phyloP scores from a whole-genome alignment of 2,113 vertebrate genomes.

The Albula glossodonta region DNA sequence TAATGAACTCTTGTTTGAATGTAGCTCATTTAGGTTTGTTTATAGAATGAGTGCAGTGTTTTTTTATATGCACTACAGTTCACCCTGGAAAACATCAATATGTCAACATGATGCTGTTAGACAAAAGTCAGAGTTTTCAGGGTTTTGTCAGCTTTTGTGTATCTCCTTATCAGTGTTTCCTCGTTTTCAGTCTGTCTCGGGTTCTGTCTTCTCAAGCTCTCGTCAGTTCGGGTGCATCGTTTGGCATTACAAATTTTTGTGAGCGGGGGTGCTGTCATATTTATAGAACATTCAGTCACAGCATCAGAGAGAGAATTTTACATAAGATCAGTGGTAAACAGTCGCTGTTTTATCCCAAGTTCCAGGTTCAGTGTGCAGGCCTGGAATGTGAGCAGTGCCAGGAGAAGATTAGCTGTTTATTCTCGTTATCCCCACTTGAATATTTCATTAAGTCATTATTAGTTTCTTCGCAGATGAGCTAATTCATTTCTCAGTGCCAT shows the following conservation, averaged over 20 bases:
- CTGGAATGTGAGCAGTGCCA: conserved; percentile 15
- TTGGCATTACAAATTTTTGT: not conserved
- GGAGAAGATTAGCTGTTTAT: conserved; percentile 32
- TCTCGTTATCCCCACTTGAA: conserved; percentile 38
- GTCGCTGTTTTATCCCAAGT: not conserved
- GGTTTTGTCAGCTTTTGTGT: not conserved
- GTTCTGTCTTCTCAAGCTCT: not conserved
- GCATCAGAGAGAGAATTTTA: not conserved
- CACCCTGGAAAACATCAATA: too few relatives aligned
- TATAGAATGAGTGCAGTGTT: too few relatives aligned
- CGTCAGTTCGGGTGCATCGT: not conserved
- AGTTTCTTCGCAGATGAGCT: conserved; percentile 47
- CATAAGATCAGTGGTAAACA: not conserved
- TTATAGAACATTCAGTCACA: not conserved
- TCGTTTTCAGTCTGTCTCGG: not conserved
- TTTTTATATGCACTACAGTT: too few relatives aligned
- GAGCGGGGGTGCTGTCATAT: not conserved
- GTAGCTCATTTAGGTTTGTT: too few relatives aligned
- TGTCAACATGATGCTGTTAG: too few relatives aligned
- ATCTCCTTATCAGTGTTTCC: not conserved
- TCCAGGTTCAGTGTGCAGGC: not conserved
- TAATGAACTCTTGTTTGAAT: too few relatives aligned
- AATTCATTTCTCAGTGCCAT: conserved; percentile 59
- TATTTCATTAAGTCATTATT: conserved; percentile 63
- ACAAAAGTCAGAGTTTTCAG: not conserved